Evolutionary conservation across 2,113 vertebrate genomes (phyloP).

Genomic region (Callospermophilus lateralis): DNA sequence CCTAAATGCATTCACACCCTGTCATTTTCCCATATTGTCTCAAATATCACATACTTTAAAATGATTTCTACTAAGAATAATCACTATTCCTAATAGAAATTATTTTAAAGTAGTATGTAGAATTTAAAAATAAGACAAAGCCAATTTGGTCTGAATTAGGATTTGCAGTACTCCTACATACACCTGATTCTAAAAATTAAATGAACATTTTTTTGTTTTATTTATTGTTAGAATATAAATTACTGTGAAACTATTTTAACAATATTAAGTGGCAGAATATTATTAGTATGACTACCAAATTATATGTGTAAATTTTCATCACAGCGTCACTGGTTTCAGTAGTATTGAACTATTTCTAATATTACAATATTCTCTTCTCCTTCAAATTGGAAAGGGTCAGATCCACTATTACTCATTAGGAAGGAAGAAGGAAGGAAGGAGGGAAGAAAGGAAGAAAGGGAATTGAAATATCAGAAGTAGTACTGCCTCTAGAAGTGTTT

Average conservation of each 20-base stretch:
- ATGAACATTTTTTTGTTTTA: no score
- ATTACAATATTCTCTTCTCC: background rate
- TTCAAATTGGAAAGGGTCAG: background rate
- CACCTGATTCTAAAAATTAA: background rate
- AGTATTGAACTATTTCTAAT: background rate
- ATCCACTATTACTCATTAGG: background rate
- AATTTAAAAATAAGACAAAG: background rate
- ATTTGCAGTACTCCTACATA: background rate
- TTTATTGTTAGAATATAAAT: background rate
- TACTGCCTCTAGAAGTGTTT: background rate
- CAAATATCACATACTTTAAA: background rate
- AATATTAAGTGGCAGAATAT: background rate
- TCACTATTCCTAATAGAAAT: background rate
- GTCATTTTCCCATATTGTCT: background rate
- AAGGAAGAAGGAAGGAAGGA: background rate
- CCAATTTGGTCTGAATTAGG: background rate
- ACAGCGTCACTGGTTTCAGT: background rate
- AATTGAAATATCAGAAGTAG: background rate
- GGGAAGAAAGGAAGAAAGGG: fast-evolving
- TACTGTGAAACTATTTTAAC: background rate
- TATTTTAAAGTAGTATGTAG: background rate
- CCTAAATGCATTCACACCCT: background rate
- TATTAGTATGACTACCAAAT: background rate
- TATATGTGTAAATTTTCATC: background rate
- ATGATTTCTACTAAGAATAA: background rate